Evolutionary conservation across 2,113 vertebrate genomes (phyloP), one percentile per base, ranked within the genome.

Genomic region (Austrofundulus limnaeus): DNA sequence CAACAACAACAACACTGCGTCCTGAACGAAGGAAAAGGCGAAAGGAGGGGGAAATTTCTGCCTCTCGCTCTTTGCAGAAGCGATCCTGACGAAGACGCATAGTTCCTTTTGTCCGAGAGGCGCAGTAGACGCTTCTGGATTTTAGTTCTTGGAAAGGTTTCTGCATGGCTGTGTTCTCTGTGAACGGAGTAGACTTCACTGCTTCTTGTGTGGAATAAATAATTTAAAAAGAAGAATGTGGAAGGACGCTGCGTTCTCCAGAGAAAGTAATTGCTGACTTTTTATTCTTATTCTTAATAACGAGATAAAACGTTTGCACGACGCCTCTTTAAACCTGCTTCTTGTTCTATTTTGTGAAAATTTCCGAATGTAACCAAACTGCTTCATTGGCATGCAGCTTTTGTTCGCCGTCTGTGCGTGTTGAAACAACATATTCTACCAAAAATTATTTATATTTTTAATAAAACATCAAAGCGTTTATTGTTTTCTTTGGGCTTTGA

Each of bases 101-200:
- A 93, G 86, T 82, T 91, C 90, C 71, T 93, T 95, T 95, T 95
- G 93, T 95, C 93, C 93, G 90, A 83, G 85, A 80, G 86, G 84
- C 83, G 56, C 68, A 46, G 73, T 91, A 78, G 73, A 72, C 63
- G 61, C 61, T 65, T 85, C 70, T 83, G 86, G 91, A 78, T 81
- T 86, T 68, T 77, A 69, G 76, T 78, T 78, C 82, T 87, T 88
- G 87, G 88, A 87, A 84, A 86, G 77, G 81, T 61, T 72, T 73
- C 76, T 69, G 84, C 85, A 92, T 91, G 91, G 92, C 88, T 88
- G 82, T 86, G 48, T 67, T 75, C 68, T 25, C 41, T 78, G 67
- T 83, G 72, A 80, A 74, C 51, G 83, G 87, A 90, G 78, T 91
- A 84, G 90, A 89, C 85, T 83, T 88, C 79, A 51, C 66, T 68